A percentile compares a stretch with the other conserved stretches of the same genome.
Evolutionary conservation across 2,113 vertebrate genomes (phyloP).

Genomic region (Seriola quinqueradiata): DNA sequence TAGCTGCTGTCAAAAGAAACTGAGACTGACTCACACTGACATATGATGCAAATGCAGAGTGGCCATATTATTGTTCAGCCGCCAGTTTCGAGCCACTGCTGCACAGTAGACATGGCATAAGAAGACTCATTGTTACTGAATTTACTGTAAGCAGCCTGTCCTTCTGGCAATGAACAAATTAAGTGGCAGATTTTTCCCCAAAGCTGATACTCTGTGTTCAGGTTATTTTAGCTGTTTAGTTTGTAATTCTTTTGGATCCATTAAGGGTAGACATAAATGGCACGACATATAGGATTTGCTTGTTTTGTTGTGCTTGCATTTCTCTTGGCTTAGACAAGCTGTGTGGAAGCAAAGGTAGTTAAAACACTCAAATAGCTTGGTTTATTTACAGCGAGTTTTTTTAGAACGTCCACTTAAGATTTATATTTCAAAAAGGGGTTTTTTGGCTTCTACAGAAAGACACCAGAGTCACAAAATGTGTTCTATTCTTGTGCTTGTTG

Average conservation of each 20-base stretch:
- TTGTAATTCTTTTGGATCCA: constrained; percentile 5
- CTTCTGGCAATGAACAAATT: constrained; percentile 7
- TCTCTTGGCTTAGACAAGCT: constrained; percentile 10
- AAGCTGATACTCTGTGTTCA: neutral
- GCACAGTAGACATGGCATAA: neutral
- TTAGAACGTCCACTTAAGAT: constrained; percentile 23
- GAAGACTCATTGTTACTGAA: neutral
- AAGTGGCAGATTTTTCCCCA: neutral
- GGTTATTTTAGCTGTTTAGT: neutral
- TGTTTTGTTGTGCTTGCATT: constrained; percentile 12
- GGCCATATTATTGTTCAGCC: neutral
- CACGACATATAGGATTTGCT: constrained; percentile 2
- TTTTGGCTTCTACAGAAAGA: constrained; percentile 39
- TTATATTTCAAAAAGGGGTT: constrained; percentile 20
- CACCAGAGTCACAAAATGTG: constrained; percentile 24
- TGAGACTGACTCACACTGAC: neutral
- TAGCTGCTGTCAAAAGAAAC: constrained; percentile 3
- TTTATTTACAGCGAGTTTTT: constrained; percentile 33
- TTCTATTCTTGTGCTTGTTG: constrained; percentile 44
- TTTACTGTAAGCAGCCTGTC: neutral
- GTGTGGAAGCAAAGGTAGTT: neutral
- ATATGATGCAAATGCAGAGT: neutral
- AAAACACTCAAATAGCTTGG: neutral
- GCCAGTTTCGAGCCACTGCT: constrained; percentile 2
- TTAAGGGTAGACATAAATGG: neutral